Evolutionary conservation across 2,113 vertebrate species (phyloP).

Genomic region (Chloroceryle aenea): DNA sequence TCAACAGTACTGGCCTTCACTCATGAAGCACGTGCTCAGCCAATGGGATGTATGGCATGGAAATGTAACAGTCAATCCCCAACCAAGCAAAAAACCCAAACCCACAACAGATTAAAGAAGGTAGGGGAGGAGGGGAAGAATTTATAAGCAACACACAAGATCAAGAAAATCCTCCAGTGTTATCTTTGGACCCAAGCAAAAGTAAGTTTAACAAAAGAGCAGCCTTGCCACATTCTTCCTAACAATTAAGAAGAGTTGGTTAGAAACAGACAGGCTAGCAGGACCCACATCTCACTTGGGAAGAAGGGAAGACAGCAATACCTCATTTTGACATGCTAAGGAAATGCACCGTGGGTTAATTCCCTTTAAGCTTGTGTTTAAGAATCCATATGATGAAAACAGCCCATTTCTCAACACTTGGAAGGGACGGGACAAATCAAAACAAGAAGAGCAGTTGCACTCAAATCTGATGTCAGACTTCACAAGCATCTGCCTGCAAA

Average conservation of each 20-base stretch:
- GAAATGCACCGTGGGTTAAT: not conserved
- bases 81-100: not conserved
- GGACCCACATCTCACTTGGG: not conserved
- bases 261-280: not conserved
- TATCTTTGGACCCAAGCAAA: not conserved
- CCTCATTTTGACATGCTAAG: not conserved
- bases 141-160: not conserved
- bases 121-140: fast-evolving
- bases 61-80: not conserved
- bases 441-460: not conserved
- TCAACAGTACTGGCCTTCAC: not conserved
- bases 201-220: not conserved
- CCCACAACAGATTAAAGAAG: not conserved
- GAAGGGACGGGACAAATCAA: not conserved
- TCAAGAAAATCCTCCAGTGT: not conserved
- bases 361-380: not conserved
- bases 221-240: not conserved
- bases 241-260: not conserved
- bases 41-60: not conserved
- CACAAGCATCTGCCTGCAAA: not conserved
- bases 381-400: not conserved
- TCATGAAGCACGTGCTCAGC: not conserved
- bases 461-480: not conserved
- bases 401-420: slow-evolving; percentile 13
- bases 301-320: not conserved